Base-by-base conservation (phyloP, 2,113 vertebrate species). In the Mesocricetus auratus region DNA sequence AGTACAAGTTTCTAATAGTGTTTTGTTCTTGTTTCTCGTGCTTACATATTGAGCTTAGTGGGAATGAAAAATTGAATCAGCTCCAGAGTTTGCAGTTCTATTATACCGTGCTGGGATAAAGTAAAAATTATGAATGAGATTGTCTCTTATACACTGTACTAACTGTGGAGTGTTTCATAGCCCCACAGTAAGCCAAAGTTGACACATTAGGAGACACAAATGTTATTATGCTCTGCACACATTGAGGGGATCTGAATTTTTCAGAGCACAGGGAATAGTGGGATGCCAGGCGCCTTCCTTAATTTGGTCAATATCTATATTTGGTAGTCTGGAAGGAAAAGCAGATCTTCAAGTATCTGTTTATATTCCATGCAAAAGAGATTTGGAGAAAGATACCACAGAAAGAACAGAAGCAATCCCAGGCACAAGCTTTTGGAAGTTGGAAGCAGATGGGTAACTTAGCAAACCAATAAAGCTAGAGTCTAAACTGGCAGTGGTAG, bases 121-220 rank as follows among this genome's bases (percentile, higher is more conserved):
- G 31, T 91, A 86, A 93, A 96, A 93, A 87, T 86, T 88, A 94
- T 94, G 82, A 95, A 94, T 86, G 66, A 93, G 26, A 24, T 96
- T 88, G 58, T 86, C n/a, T 94, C 83, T 85, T 66, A 87, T 68
- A 73, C 64, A 81, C 26, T 73, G 5, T 77, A 69, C 64, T 93
- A 94, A 92, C 36, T 81, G 2, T 78, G 58, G 16, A 64, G 36
- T 89, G 53, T 93, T 95, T 86, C 79, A 56, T 94, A 95, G 92
- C 22, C 42, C 42, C 50, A 71, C 88, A 69, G 36, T 90, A 94
- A 97, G 56, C 68, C 87, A 95, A 66, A 89, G 45, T 82, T 86
- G 86, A 93, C 64, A 89, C 42, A 39, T 68, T 89, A 94, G 91
- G 83, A 96, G n/a, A 86, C 19, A 86, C 69, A 96, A 90, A 88